Base-by-base conservation (phyloP, 2,113 vertebrate species). In the Oncorhynchus mykiss region DNA sequence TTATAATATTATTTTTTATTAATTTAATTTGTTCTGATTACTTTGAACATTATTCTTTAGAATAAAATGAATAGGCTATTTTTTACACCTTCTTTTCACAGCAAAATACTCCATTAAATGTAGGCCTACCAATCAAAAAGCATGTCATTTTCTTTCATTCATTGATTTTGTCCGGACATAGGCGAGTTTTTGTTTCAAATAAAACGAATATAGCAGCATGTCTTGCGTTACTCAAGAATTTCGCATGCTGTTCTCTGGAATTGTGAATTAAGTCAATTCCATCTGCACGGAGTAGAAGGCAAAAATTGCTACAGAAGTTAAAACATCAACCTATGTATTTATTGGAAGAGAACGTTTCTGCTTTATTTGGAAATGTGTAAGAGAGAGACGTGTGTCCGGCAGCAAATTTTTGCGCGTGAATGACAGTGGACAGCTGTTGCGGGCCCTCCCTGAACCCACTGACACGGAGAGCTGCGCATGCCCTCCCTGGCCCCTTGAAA, bases 341-440 rank as follows among this genome's bases (percentile, higher is more conserved):
- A 5, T 18, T 16, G 51, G 16, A 4, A 18, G 51, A 62, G n/a
- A 62, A 20, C 20, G 3, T 14, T 5, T 20, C 20, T 57, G 1
- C 54, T 18, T 57, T 18, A 22, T 62, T n/a, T 62, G n/a, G 5
- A n/a, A 34, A 11, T 20, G 27, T 8, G 31, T 34, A 8, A 67
- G 18, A 68, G 7, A n/a, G n/a, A n/a, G n/a, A 22, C 39, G 5
- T 68, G 31, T 68, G 16, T 34, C 20, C 1, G 5, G 9, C 67
- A 39, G 67, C 67, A 18, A 2, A 20, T 68, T 20, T n/a, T 45
- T 11, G 31, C 29, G 0, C 22, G 24, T 90, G 90, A 92, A 78
- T 89, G 91, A 87, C 87, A 80, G 80, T 3, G 70, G 80, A 66
- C 91, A 91, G 88, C 90, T 92, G 92, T 81, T 85, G 81, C 87